Evolutionary conservation across 2,888 invertebrate species (phyloP).

Genomic region (Diaprepes abbreviatus): DNA sequence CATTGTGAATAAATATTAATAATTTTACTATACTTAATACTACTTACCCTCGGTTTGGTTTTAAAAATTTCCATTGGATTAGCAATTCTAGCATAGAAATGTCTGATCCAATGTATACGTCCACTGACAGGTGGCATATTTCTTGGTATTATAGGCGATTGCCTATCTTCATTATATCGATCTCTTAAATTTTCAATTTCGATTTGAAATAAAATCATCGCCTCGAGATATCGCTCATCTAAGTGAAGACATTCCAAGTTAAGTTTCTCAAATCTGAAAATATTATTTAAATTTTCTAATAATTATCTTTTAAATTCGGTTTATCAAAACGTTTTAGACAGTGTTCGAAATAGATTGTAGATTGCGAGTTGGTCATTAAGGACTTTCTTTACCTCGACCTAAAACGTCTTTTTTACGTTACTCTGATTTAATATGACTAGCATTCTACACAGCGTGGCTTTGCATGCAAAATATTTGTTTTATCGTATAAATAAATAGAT

Average conservation of each 20-base stretch:
- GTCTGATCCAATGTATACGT: slow-evolving; percentile 86
- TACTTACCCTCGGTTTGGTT: slow-evolving; percentile 59
- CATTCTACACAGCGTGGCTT: too few relatives aligned
- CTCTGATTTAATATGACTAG: too few relatives aligned
- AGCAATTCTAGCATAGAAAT: slow-evolving; percentile 80
- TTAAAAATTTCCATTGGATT: slow-evolving; percentile 79
- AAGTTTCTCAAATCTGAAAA: slow-evolving; percentile 78
- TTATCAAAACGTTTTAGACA: too few relatives aligned
- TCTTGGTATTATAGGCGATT: slow-evolving; percentile 79
- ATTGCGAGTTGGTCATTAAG: too few relatives aligned
- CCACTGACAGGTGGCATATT: slow-evolving; percentile 87
- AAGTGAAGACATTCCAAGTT: slow-evolving; percentile 80
- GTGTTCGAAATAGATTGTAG: too few relatives aligned
- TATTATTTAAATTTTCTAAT: neutral
- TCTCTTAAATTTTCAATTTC: slow-evolving; percentile 81
- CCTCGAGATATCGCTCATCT: slow-evolving; percentile 81
- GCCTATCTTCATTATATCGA: slow-evolving; percentile 83
- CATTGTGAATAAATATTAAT: too few relatives aligned
- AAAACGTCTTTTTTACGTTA: too few relatives aligned
- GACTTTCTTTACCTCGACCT: too few relatives aligned
- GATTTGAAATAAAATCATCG: slow-evolving; percentile 75
- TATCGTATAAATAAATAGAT: too few relatives aligned
- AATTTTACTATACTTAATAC: too few relatives aligned
- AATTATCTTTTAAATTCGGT: too few relatives aligned
- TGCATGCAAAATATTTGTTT: too few relatives aligned